Evolutionary conservation across 2,113 vertebrate genomes (phyloP).

Genomic region (Mastomys coucha): DNA sequence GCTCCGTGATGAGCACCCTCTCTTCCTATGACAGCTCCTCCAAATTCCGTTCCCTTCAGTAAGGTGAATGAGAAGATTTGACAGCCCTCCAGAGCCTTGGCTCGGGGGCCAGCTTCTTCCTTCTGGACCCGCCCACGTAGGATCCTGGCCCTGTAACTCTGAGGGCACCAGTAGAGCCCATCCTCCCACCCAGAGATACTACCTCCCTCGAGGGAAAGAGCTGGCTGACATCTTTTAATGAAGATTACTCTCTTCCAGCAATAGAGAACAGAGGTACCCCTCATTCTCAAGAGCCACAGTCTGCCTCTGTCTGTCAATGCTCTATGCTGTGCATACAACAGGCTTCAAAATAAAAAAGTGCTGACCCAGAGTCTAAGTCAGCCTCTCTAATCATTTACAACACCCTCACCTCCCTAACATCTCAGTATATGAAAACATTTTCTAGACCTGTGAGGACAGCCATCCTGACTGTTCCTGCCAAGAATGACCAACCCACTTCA

Average conservation of each 20-base stretch:
- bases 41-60: neutral
- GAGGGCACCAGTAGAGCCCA: neutral
- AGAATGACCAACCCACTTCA: neutral
- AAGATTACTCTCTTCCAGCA: neutral
- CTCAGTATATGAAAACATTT: neutral
- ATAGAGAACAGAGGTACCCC: neutral
- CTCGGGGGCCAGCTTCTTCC: neutral
- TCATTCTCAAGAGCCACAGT: slow-evolving; percentile 12
- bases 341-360: slow-evolving; percentile 15
- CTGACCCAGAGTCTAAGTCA: neutral
- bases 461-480: neutral
- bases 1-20: neutral
- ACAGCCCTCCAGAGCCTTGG: neutral
- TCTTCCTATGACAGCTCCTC: neutral
- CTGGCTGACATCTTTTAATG: neutral
- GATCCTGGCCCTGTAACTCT: no score
- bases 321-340: neutral
- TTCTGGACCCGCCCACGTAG: neutral
- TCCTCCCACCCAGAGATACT: neutral
- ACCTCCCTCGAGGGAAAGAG: neutral
- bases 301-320: neutral
- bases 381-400: neutral
- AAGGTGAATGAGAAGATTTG: neutral
- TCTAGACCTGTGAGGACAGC: neutral
- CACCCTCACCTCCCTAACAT: neutral